These are phyloP conservation scores for Vulpes ferrilata DNA, from an alignment of 2,113 vertebrate genomes.

Conservation along the genomic window DNA sequence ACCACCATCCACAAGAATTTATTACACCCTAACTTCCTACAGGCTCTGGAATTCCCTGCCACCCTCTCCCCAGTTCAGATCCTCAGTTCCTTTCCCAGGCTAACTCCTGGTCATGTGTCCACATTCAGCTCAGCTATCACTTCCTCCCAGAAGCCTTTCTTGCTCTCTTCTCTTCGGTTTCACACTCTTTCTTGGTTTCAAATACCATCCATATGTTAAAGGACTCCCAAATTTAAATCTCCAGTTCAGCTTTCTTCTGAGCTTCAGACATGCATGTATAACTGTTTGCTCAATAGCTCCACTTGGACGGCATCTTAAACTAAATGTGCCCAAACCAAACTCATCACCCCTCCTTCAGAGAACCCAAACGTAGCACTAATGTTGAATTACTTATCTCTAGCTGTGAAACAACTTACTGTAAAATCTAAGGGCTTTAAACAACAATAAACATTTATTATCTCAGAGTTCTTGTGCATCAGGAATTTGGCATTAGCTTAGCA, in stretches of 20 bases:
- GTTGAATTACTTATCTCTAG: background rate
- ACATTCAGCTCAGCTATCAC: background rate
- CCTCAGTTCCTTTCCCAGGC: background rate
- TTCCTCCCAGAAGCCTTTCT: background rate
- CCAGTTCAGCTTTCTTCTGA: background rate
- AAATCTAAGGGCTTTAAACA: background rate
- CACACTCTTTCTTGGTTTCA: conserved; percentile 49
- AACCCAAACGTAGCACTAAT: background rate
- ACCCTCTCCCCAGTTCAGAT: background rate
- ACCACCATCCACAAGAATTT: background rate
- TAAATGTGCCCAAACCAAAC: conserved; percentile 16
- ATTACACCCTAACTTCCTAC: background rate
- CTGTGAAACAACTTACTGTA: background rate
- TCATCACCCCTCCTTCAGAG: conserved; percentile 9
- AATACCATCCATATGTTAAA: background rate
- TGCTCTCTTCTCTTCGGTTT: conserved; percentile 9
- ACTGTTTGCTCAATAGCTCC: background rate
- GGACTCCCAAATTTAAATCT: background rate
- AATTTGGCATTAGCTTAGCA: background rate
- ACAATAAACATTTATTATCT: background rate
- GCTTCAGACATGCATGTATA: background rate
- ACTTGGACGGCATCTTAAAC: conserved; percentile 20
- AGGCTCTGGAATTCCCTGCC: background rate
- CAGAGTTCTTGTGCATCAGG: background rate
- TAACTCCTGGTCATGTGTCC: background rate